A percentile compares a stretch with the other conserved stretches of the same genome.
Evolutionary conservation across 2,888 invertebrate species (phyloP).

Genomic region (Atethmia centrago): DNA sequence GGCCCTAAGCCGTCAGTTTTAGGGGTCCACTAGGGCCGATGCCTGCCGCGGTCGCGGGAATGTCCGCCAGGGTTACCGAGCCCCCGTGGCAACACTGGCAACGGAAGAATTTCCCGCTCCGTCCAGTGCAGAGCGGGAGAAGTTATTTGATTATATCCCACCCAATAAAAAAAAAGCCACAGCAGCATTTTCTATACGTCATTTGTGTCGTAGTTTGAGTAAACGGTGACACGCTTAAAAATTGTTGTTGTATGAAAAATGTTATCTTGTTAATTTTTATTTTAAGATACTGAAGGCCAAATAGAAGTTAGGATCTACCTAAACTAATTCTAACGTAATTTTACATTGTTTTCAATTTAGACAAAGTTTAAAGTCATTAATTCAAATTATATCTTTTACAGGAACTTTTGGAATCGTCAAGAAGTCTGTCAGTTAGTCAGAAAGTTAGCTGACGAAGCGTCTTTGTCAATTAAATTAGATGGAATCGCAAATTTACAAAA

Average conservation of each 20-base stretch:
- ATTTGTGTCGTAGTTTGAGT: not conserved
- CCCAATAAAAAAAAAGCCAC: too few species aligned
- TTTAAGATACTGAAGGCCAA: not conserved
- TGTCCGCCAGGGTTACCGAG: too few species aligned
- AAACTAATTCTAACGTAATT: slow-evolving; percentile 3
- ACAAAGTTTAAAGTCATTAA: slow-evolving; percentile 21
- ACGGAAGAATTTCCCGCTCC: too few species aligned
- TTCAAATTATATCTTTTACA: slow-evolving; percentile 31
- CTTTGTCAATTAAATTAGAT: slow-evolving; percentile 5
- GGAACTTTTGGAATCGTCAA: slow-evolving; percentile 20
- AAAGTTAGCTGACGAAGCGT: slow-evolving; percentile 17
- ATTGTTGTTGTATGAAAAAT: not conserved
- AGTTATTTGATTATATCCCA: too few species aligned
- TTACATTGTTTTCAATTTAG: slow-evolving; percentile 15
- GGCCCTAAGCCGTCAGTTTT: too few species aligned
- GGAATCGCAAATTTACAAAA: not conserved
- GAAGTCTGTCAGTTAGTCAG: slow-evolving; percentile 8
- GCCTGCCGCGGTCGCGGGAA: too few species aligned
- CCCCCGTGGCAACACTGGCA: too few species aligned
- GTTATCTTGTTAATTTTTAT: not conserved
- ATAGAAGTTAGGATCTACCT: not conserved
- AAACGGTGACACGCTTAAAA: not conserved
- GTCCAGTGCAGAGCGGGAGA: too few species aligned
- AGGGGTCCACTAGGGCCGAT: too few species aligned
- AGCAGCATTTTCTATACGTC: too few species aligned